A percentile compares a stretch with the other conserved stretches of the same genome.
Conservation (phyloP, 2,113 vertebrate genomes). For the Rallus limicola region DNA sequence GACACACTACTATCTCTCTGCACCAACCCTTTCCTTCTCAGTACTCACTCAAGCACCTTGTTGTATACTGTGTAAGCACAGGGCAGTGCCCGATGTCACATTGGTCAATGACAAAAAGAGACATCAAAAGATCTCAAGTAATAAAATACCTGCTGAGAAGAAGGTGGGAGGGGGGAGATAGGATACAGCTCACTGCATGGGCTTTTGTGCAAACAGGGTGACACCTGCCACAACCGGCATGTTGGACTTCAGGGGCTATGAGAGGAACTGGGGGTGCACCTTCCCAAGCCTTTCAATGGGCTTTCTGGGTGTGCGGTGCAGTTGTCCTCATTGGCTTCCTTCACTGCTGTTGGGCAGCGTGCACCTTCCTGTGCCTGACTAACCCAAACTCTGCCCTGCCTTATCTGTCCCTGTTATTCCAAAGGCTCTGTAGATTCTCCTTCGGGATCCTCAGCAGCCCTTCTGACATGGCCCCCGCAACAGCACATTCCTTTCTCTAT, state of each 20-base stretch:
- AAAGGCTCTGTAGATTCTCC: not conserved
- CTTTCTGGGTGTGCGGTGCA: not conserved
- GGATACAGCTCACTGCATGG: not conserved
- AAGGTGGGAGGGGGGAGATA: not conserved
- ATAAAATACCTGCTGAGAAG: not conserved
- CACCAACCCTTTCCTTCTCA: not conserved
- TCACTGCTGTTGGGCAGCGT: not conserved
- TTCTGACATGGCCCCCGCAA: not conserved
- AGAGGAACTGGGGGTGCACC: not conserved
- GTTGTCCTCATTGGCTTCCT: not conserved
- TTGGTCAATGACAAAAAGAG: not conserved
- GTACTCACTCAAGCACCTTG: not conserved
- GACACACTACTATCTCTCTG: not conserved
- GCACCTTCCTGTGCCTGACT: not conserved
- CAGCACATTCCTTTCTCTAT: conserved; percentile 39
- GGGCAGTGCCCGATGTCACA: not conserved
- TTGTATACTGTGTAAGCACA: not conserved
- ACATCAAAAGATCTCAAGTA: not conserved
- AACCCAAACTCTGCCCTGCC: not conserved
- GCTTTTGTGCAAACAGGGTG: not conserved
- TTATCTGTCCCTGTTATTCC: not conserved
- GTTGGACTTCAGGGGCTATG: not conserved
- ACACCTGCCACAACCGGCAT: not conserved
- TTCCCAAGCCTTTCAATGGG: not conserved
- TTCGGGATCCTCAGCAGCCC: not conserved